Base-by-base conservation (phyloP, 2,888 invertebrate genomes). In the Aelia acuminata region DNA sequence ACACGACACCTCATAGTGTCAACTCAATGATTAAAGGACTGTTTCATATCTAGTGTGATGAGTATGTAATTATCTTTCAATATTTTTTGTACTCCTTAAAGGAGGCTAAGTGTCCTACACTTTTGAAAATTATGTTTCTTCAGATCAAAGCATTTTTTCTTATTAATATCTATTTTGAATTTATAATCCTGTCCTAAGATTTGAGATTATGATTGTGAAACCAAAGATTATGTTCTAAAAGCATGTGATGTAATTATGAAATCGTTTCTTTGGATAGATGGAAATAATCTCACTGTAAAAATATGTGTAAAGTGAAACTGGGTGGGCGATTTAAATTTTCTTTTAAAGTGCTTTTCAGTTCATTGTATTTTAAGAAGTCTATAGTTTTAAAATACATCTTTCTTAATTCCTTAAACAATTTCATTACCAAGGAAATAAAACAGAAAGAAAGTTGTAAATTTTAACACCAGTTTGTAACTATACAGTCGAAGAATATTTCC, bases 151-250 rank as follows among this genome's bases (percentile, higher is more conserved):
- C 63, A 70, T 70, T 70, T 70, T 57, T 70, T 70, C 35, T 10
- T 35, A 70, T 35, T 70, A 18, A 70, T 35, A 70, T 70, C 31
- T 35, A 20, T 70, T 2, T 70, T 35, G 63, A 70, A 4, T 70
- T 7, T 70, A 70, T 18, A 26, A 35, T 70, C 18, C 26, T 57
- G 57, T 26, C 26, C n/a, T 13, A 26, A 70, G 18, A 70, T 15
- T 70, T 43, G 80, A 80, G 80, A 43, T 80, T 39, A 43, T 13
- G n/a, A 80, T 18, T 80, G 4, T 47, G n/a, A 80, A 80, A n/a
- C 80, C 80, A 80, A 80, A 80, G 80, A 80, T 80, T 80, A n/a
- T 47, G 43, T 47, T 80, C 80, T 80, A 43, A 80, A 80, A 80
- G 11, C 43, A 7, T 80, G 39, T 57, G 57, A 57, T 57, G 26